Evolutionary conservation across 2,888 invertebrate genomes (phyloP), one percentile per base, ranked within the genome.

Genomic region (Phlogophora meticulosa): DNA sequence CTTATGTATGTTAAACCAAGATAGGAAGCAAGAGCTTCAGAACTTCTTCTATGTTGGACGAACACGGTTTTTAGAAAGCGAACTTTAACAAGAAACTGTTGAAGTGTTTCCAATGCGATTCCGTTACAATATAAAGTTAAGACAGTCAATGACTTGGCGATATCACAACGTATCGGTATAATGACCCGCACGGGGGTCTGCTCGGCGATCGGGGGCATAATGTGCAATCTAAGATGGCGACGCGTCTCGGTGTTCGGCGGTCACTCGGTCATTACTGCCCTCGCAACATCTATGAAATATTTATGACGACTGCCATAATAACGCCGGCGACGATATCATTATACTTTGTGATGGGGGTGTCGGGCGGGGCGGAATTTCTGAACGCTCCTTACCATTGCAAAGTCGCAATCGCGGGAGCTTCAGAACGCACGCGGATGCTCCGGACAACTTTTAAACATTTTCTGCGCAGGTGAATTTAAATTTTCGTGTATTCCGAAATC

Each of bases 281-380:
- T 90, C 91, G 88, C 88, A 75, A 82, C 82, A 76, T 91, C 92
- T 94, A 95, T 95, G 95, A 95, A 95, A 95, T 95, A 95, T 95
- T 94, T 95, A 95, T 95, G 95, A 95, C 94, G 92, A 93, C 92
- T 94, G 92, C 93, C 93, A 94, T 93, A 94, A 95, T 94, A 95
- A 93, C 94, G 92, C 90, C 90, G 92, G 92, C 94, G 93, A 93
- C 93, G 95, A 93, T 93, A 93, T 94, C 96, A 96, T 96, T 96
- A 96, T 96, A 96, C 96, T 96, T 96, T 95, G 95, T 96, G 96
- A 96, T 96, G 93, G 94, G 96, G 94, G 95, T 89, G 94, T 89
- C 91, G 91, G 94, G 93, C 88, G 94, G 92, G 95, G 94, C 87
- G 95, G 96, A 96, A 96, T 95, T 91, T 95, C 94, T 94, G 93